A percentile compares a stretch with the other conserved stretches of the same genome.
Evolutionary conservation across 2,797 vertebrate species (phyloP).

Genomic region (Artibeus lituratus): DNA sequence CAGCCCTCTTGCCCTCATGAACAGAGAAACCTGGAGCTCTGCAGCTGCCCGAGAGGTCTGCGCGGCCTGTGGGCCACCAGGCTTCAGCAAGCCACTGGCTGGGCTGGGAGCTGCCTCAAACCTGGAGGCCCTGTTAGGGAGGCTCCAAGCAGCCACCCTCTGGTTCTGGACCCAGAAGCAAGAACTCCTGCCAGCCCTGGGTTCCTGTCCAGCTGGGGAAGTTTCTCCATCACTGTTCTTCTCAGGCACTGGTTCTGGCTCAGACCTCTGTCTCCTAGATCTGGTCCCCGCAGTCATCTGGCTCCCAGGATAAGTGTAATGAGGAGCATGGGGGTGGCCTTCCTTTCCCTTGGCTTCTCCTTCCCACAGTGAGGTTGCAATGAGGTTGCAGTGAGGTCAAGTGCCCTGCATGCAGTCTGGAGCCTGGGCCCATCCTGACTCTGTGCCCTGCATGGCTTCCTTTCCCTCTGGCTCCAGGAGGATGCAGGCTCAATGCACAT

Average conservation of each 20-base stretch:
- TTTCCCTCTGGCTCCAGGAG: not conserved
- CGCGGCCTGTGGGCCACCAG: not conserved
- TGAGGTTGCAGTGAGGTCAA: not conserved
- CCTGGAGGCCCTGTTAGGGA: not conserved
- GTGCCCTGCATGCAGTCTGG: rapidly evolving
- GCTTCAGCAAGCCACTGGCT: not conserved
- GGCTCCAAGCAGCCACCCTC: not conserved
- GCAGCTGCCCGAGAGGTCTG: not conserved
- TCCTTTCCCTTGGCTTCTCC: not conserved
- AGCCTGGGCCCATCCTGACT: not conserved
- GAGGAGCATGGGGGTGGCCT: not conserved
- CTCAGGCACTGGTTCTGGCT: not conserved
- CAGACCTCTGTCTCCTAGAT: not conserved
- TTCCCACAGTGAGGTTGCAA: not conserved
- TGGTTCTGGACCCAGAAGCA: not conserved
- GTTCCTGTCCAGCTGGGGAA: not conserved
- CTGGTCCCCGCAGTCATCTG: not conserved
- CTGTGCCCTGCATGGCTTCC: rapidly evolving
- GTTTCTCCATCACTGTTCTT: not conserved
- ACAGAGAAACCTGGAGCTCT: not conserved
- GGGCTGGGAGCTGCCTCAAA: not conserved
- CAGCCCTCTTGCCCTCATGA: not conserved
- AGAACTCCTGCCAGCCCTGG: not conserved
- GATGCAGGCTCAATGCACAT: not conserved
- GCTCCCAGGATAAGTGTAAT: not conserved